A percentile compares a stretch with the other conserved stretches of the same genome.
Conservation (phyloP, 2,113 vertebrate genomes). For the Megaleporinus macrocephalus region DNA sequence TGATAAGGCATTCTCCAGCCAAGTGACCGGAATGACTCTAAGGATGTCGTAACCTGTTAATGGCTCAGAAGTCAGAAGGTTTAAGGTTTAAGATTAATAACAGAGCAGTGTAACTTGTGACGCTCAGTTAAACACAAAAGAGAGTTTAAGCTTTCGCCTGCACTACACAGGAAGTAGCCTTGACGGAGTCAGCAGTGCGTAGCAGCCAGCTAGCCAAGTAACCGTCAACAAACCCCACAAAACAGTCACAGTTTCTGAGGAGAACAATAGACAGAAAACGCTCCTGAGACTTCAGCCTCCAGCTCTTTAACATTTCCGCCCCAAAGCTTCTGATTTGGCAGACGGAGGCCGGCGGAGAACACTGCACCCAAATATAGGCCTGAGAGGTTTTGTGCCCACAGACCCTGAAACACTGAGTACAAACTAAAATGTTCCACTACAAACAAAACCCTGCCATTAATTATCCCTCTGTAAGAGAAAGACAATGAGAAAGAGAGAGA, state of each 20-base stretch:
- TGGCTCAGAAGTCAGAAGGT: too few species aligned
- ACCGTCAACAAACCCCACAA: background rate
- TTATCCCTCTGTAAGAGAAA: too few species aligned
- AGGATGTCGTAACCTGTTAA: too few species aligned
- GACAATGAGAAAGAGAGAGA: background rate
- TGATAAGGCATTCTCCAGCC: too few species aligned
- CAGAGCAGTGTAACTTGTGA: too few species aligned
- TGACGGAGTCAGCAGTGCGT: background rate
- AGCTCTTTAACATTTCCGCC: background rate
- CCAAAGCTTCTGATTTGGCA: slow-evolving; percentile 1
- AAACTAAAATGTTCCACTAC: background rate
- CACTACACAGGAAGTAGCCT: slow-evolving; percentile 23
- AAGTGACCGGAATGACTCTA: too few species aligned
- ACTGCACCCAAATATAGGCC: background rate
- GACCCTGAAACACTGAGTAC: background rate
- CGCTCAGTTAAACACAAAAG: background rate
- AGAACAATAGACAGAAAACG: slow-evolving; percentile 12
- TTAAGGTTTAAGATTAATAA: background rate
- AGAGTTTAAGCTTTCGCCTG: background rate
- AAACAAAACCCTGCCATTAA: background rate
- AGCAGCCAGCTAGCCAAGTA: background rate
- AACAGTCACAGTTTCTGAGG: background rate
- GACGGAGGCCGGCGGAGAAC: background rate
- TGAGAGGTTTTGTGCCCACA: background rate
- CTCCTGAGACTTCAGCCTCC: background rate